Base-by-base conservation (phyloP, 1,140 invertebrate genomes). In the Asobara japonica region DNA sequence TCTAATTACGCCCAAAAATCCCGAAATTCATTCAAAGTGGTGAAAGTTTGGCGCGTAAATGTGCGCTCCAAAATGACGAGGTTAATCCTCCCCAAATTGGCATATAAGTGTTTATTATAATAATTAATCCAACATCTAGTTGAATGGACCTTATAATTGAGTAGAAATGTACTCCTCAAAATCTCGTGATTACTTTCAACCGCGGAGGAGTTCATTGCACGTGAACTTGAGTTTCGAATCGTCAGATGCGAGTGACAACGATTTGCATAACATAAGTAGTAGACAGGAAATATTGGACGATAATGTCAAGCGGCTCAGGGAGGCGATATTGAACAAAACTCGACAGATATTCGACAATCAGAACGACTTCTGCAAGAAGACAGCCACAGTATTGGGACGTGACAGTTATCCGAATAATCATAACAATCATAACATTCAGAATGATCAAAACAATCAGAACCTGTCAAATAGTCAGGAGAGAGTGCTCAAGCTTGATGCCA, bases 211-310 rank as follows among this genome's bases (percentile, higher is more conserved):
- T 66, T 85, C 84, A 16, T 25, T 85, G 36, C 72, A 65, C 65
- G 82, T 85, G 1, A 84, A 85, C 74, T 68, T 84, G 51, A 84
- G 83, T 77, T 81, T 65, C 36, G 36, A 79, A 67, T 33, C 74
- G 18, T 70, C 76, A 18, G 72, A 82, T 33, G 80, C 78, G 10
- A 74, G 71, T n/a, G 73, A 81, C 4, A 74, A 56, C 68, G 72
- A 67, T 33, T 30, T 72, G 5, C 16, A 51, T 0, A 60, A 69
- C 62, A 76, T 82, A 16, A 72, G 36, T 3, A 29, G 62, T 18
- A 76, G 79, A 18, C 76, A 81, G 16, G 38, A 71, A 10, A 20
- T 33, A 11, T 48, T 80, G 0, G 74, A 76, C 72, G 68, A 70
- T 65, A 80, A 27, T 30, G 80, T 77, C 56, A 68, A 76, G 38